Percentiles rank a stretch among this genome's conserved stretches.
These are phyloP conservation scores for Linyphia triangularis DNA, from an alignment of 2,888 invertebrate species.

Conservation along the genomic window DNA sequence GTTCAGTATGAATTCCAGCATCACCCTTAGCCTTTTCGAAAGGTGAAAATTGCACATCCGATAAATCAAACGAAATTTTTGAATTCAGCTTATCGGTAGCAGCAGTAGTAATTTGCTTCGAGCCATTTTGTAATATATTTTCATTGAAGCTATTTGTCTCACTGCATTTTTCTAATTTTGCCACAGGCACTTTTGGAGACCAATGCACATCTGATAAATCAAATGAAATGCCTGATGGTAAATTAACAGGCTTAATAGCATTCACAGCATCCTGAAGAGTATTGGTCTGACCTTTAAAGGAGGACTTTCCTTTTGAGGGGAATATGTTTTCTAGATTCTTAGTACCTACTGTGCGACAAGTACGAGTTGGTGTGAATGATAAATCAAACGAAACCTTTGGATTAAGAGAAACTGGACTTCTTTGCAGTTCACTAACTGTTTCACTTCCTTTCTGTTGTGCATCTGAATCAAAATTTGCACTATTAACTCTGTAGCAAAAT, in stretches of 20 bases:
- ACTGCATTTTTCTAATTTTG: background rate
- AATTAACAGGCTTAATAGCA: background rate
- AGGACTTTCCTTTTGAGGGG: background rate
- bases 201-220: background rate
- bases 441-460: background rate
- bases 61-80: constrained; percentile 14
- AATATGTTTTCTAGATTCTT: background rate
- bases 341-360: no score
- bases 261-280: background rate
- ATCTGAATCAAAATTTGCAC: constrained; percentile 21
- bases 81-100: background rate
- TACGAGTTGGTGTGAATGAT: background rate
- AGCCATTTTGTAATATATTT: no score
- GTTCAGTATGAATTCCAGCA: background rate
- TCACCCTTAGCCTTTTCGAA: background rate
- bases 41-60: background rate
- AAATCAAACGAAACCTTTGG: constrained; percentile 5
- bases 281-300: background rate
- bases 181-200: background rate
- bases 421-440: background rate
- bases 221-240: background rate
- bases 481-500: constrained; percentile 37
- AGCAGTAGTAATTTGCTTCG: background rate
- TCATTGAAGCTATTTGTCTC: background rate
- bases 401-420: background rate